These are phyloP conservation scores for Phallusia fumigata DNA, from an alignment of 23 tunicate genomes.

Conservation along the genomic window DNA sequence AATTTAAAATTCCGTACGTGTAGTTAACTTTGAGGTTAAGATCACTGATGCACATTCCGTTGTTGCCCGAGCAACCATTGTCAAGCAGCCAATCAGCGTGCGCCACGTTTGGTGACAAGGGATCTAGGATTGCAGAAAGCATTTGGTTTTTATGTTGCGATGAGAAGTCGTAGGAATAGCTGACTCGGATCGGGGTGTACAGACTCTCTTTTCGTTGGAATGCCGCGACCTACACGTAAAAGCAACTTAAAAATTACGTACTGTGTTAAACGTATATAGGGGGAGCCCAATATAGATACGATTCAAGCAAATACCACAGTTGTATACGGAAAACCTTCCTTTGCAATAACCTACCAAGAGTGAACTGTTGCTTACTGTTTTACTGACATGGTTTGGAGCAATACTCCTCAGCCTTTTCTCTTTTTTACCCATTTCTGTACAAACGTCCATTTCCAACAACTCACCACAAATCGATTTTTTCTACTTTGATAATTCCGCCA, in stretches of 20 bases:
- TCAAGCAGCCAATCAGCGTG: conserved; percentile 5
- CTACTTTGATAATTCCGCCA: no score
- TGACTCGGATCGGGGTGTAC: neutral
- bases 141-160: neutral
- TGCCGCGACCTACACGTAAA: neutral
- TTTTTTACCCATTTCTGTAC: no score
- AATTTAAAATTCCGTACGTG: neutral
- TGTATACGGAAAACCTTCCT: no score
- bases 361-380: no score
- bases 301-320: neutral
- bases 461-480: no score
- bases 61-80: conserved; percentile 1
- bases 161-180: conserved; percentile 9
- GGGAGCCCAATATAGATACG: neutral
- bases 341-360: no score
- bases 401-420: no score
- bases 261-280: no score
- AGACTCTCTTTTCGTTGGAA: neutral
- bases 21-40: neutral
- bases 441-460: no score
- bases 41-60: neutral
- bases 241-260: no score
- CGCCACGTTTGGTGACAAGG: neutral
- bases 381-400: no score
- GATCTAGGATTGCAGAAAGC: neutral